A percentile compares a stretch with the other conserved stretches of the same genome.
These are phyloP conservation scores for Echiichthys vipera DNA, from an alignment of 2,797 vertebrate species.

Conservation along the genomic window DNA sequence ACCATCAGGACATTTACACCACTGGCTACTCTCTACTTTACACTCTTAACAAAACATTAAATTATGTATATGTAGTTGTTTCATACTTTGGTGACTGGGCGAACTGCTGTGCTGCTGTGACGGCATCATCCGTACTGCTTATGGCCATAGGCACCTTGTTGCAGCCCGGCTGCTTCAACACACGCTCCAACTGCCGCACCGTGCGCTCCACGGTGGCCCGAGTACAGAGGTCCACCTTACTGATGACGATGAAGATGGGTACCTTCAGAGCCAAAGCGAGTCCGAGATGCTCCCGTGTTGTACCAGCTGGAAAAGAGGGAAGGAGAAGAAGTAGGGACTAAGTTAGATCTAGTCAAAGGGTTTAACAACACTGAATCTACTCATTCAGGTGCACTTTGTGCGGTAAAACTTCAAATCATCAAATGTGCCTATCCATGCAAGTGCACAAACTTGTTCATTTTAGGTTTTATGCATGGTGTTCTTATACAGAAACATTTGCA, in stretches of 20 bases:
- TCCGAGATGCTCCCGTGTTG: conserved; percentile 96
- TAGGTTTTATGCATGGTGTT: not conserved
- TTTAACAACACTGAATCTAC: not conserved
- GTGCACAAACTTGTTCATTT: not conserved
- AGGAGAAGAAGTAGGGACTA: not conserved
- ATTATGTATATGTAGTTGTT: not conserved
- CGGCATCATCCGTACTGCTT: conserved; percentile 91
- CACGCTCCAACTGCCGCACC: conserved; percentile 93
- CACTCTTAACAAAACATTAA: not conserved
- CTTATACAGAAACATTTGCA: not conserved
- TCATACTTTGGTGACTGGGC: conserved; percentile 87
- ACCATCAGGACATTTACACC: not conserved
- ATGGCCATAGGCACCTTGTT: conserved; percentile 96
- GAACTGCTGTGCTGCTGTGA: conserved; percentile 97
- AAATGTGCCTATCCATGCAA: not conserved
- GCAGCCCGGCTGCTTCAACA: conserved; percentile 97
- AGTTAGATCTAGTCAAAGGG: not conserved
- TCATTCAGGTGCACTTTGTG: not conserved
- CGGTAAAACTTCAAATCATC: not conserved
- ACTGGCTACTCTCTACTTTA: not conserved
- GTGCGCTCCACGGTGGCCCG: conserved; percentile 93
- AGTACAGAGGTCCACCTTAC: conserved; percentile 95
- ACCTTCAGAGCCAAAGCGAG: conserved; percentile 98
- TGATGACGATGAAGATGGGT: conserved; percentile 98
- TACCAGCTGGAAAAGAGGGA: conserved; percentile 86